A percentile compares a stretch with the other conserved stretches of the same genome.
Conservation (phyloP, 2,797 vertebrate species). For the Sebastes iracundus region DNA sequence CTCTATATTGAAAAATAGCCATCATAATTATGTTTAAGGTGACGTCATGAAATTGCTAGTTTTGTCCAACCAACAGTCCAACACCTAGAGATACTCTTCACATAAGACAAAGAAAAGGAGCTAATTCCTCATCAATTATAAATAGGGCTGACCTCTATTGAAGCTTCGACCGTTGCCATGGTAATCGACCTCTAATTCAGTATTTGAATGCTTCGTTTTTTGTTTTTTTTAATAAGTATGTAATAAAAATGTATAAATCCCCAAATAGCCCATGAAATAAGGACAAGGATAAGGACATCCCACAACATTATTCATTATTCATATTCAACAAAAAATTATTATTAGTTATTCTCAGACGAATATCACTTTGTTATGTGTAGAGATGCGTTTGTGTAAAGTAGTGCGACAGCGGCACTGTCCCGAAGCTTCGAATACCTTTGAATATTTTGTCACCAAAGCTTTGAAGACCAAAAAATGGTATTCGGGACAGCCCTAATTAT, state of each 20-base stretch:
- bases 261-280: too few species aligned
- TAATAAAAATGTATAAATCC: too few species aligned
- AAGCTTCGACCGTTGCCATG: too few species aligned
- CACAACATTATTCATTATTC: too few species aligned
- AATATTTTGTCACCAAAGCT: not conserved
- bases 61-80: not conserved
- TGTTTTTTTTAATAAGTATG: too few species aligned
- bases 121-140: not conserved
- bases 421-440: not conserved
- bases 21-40: not conserved
- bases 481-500: too few species aligned
- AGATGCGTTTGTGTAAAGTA: too few species aligned
- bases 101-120: not conserved
- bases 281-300: too few species aligned
- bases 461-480: not conserved
- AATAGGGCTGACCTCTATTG: fast-evolving
- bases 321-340: fast-evolving
- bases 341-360: too few species aligned
- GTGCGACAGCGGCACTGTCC: fast-evolving
- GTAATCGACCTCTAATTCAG: too few species aligned
- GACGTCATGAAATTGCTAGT: not conserved
- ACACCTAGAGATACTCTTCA: not conserved
- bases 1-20: not conserved
- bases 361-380: too few species aligned
- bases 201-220: too few species aligned